These are phyloP conservation scores for Drosophila planitibia DNA, from an alignment of 2,888 invertebrate genomes.

Conservation along the genomic window DNA sequence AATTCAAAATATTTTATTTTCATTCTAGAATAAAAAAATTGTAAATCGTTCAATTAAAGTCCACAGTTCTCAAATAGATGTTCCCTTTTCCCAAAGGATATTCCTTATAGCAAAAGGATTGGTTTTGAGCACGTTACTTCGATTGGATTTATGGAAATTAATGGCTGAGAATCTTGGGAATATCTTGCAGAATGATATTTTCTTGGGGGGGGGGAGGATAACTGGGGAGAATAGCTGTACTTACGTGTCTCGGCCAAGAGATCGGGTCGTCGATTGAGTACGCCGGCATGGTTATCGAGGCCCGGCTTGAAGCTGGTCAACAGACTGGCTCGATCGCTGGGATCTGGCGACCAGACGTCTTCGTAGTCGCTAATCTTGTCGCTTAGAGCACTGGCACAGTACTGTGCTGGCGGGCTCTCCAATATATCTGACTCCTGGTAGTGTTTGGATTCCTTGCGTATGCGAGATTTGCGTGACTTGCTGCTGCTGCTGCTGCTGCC, in stretches of 20 bases:
- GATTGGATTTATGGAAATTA: neutral
- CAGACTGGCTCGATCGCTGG: constrained; percentile 87
- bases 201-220: no score
- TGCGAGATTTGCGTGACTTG: constrained; percentile 86
- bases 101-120: neutral
- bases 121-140: neutral
- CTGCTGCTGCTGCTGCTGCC: constrained; percentile 66
- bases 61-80: neutral
- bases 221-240: constrained; percentile 27
- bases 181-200: neutral
- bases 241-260: constrained; percentile 87
- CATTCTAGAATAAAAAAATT: no score
- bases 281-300: constrained; percentile 65
- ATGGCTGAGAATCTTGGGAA: neutral
- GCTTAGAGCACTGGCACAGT: constrained; percentile 93
- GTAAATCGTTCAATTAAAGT: neutral
- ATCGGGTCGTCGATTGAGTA: constrained; percentile 86
- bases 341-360: constrained; percentile 94
- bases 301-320: constrained; percentile 84
- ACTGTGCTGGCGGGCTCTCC: constrained; percentile 93
- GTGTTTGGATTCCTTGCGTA: constrained; percentile 88
- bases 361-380: constrained; percentile 98
- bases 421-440: constrained; percentile 93
- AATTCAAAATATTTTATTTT: neutral
- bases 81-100: neutral